A percentile compares a stretch with the other conserved stretches of the same genome.
phyloP scores from a whole-genome alignment of 2,888 invertebrate genomes.

The Lithophane semibrunnea region DNA sequence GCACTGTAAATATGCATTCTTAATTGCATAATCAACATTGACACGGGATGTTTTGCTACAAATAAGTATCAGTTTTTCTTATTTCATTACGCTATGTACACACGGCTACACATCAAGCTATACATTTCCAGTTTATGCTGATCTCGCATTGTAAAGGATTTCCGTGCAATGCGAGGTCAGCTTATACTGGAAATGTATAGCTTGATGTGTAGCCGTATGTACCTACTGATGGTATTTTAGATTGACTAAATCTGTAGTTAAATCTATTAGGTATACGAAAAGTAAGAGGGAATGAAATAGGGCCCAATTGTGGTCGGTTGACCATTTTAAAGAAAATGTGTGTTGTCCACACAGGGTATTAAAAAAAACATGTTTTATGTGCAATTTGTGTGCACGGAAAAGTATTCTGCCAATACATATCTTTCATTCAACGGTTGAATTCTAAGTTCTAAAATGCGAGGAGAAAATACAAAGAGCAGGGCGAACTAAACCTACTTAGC shows the following conservation, averaged over 20 bases:
- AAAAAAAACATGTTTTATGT: too few species aligned
- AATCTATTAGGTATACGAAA: too few species aligned
- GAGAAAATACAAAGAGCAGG: neutral
- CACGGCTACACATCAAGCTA: too few species aligned
- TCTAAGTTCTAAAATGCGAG: neutral
- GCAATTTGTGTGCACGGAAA: neutral
- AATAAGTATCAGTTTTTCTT: neutral
- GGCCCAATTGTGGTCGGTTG: neutral
- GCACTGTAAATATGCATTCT: conserved; percentile 9
- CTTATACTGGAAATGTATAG: too few species aligned
- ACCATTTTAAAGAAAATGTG: too few species aligned
- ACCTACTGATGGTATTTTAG: too few species aligned
- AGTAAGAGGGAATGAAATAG: neutral
- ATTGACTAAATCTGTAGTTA: neutral
- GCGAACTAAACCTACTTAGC: neutral
- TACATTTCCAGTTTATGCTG: too few species aligned
- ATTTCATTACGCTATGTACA: too few species aligned
- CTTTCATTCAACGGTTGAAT: neutral
- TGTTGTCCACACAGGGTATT: too few species aligned
- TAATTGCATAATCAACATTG: conserved; percentile 9
- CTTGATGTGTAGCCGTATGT: too few species aligned
- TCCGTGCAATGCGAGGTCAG: too few species aligned
- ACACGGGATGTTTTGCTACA: neutral
- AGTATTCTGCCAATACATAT: neutral
- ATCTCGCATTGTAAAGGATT: too few species aligned